Evolutionary conservation across 2,113 vertebrate genomes (phyloP), one percentile per base, ranked within the genome.

Genomic region (Pomatorhinus ruficollis): DNA sequence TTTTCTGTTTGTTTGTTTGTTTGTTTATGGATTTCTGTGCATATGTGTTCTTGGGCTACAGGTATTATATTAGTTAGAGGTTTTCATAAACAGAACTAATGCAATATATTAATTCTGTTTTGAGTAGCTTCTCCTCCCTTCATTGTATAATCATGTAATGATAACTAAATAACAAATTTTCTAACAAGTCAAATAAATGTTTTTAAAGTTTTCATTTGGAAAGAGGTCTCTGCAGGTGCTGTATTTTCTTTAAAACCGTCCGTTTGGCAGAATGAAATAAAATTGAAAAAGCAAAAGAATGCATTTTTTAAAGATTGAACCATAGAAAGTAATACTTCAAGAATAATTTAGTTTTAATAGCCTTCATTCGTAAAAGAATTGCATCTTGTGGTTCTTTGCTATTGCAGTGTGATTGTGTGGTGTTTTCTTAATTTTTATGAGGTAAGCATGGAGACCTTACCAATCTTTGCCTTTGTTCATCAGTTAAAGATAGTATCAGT

Each of bases 201-300:
- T 79, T 89, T 95, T 80, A 49, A 82, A 89, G 23, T 93, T 90
- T 50, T 87, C 22, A 69, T 84, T 87, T 81, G 54, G 78, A 82
- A 96, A 83, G 40, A 70, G 22, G 15, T 86, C 65, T 89, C 54
- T 87, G 52, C 68, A 83, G 57, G 65, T 81, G 28, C 52, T 71
- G 3, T 90, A 59, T 83, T 93, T 88, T 77, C 60, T 85, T 87
- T 89, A 83, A 83, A 94, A 56, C 31, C 54, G 21, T 45, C 2
- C 2, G 20, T 37, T 37, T 91, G 63, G 12, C 71, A 86, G 45
- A 83, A 61, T 57, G 57, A 85, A 64, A 9, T 65, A 65, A 74
- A 93, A 87, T 50, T 78, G 28, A 76, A 70, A 80, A 66, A 63
- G 14, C 5, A 9, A 64, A 92, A 82, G 17, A 37, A n/a, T 52